Evolutionary conservation across 2,797 vertebrate species (phyloP).

Genomic region (Lateolabrax maculatus): DNA sequence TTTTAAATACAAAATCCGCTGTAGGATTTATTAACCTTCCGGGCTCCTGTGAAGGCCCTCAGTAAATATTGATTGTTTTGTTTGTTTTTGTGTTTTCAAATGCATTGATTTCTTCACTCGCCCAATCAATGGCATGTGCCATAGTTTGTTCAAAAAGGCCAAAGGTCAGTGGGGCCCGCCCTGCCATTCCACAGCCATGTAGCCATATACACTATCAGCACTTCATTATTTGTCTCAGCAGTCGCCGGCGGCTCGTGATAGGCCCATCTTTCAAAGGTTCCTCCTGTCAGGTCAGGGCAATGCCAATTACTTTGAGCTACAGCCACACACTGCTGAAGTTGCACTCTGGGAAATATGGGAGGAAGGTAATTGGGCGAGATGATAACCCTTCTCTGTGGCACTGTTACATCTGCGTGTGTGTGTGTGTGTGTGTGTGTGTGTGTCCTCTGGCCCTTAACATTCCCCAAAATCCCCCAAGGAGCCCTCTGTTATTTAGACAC

Average conservation of each 20-base stretch:
- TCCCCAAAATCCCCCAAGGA: conserved; percentile 49
- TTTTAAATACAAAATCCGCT: background rate
- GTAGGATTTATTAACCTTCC: background rate
- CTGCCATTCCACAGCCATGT: background rate
- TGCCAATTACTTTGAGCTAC: conserved; percentile 62
- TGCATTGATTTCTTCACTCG: conserved; percentile 18
- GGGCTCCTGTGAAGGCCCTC: background rate
- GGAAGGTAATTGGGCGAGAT: conserved; percentile 70
- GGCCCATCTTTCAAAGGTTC: conserved; percentile 33
- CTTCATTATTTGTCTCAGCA: conserved; percentile 41
- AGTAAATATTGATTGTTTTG: conserved; percentile 23
- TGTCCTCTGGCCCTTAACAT: conserved; percentile 49
- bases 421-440: conserved; percentile 26
- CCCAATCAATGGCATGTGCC: conserved; percentile 5
- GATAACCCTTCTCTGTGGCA: conserved; percentile 53
- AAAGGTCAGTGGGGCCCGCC: conserved; percentile 4
- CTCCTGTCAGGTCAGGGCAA: conserved; percentile 48
- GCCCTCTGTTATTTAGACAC: conserved; percentile 54
- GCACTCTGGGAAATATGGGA: conserved; percentile 73
- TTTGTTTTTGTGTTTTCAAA: conserved; percentile 17
- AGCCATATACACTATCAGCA: background rate
- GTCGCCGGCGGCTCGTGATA: background rate
- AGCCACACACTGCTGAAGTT: conserved; percentile 48
- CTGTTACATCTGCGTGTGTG: conserved; percentile 22
- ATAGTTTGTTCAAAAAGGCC: conserved; percentile 14